Evolutionary conservation across 2,113 vertebrate species (phyloP).

Genomic region (Gorsachius goisagi): DNA sequence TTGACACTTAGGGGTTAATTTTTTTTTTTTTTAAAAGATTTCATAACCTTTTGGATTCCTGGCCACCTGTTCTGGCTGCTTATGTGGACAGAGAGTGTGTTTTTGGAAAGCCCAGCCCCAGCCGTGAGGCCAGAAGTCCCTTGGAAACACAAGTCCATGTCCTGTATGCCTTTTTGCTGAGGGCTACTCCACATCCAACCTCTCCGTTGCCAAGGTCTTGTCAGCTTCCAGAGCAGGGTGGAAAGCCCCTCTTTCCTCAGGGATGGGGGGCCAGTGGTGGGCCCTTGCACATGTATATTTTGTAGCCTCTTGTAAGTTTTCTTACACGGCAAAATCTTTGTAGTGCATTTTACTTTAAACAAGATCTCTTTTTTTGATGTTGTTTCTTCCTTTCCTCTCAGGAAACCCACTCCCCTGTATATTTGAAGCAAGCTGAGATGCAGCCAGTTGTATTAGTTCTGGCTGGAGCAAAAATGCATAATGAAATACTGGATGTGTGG

Average conservation of each 20-base stretch:
- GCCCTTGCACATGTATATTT: background rate
- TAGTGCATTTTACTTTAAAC: background rate
- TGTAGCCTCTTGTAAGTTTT: background rate
- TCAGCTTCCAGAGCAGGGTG: background rate
- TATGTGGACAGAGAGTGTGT: background rate
- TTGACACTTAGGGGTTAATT: background rate
- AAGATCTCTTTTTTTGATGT: background rate
- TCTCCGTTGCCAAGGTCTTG: background rate
- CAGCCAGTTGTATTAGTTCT: conserved; percentile 46
- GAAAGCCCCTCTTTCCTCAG: background rate
- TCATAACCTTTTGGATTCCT: background rate
- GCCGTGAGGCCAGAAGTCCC: background rate
- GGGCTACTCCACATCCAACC: background rate
- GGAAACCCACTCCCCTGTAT: background rate
- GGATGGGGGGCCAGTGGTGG: background rate
- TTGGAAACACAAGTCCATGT: background rate
- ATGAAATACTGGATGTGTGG: conserved; percentile 33
- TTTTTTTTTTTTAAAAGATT: background rate
- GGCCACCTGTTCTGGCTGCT: background rate
- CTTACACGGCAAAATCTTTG: background rate
- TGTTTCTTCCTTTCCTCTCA: conserved; percentile 8
- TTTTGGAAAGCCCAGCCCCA: background rate
- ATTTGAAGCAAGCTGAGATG: conserved; percentile 37
- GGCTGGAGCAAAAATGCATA: conserved; percentile 28
- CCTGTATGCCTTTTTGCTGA: background rate